Conservation (phyloP, 2,113 vertebrate genomes). For the Heliornis fulica region DNA sequence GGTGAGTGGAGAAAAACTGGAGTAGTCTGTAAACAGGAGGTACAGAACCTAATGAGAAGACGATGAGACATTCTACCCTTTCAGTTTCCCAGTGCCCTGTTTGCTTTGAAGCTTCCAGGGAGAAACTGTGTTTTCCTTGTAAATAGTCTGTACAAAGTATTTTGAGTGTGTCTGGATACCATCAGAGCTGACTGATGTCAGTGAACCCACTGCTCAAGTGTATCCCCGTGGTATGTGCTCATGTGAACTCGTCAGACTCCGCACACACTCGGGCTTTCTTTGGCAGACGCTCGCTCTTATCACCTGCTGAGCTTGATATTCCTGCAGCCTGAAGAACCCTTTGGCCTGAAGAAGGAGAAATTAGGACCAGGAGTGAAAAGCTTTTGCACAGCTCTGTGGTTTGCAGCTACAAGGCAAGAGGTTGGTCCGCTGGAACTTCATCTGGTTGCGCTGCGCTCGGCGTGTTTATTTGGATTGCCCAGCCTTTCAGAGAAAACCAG, state of each 20-base stretch:
- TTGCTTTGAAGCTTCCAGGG: neutral
- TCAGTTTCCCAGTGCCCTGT: neutral
- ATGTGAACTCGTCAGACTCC: neutral
- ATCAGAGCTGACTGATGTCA: neutral
- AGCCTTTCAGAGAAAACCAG: neutral
- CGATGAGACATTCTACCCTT: fast-evolving
- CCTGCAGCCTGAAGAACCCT: neutral
- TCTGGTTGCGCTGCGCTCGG: neutral
- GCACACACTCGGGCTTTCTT: neutral
- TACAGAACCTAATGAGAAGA: neutral
- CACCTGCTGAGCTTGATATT: neutral
- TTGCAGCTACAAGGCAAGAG: neutral
- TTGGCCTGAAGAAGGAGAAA: neutral
- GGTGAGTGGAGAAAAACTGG: neutral
- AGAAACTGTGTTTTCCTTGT: neutral
- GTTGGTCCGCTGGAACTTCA: neutral
- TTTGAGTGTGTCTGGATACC: neutral
- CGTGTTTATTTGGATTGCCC: conserved; percentile 33
- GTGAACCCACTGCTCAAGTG: neutral
- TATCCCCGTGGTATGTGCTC: neutral
- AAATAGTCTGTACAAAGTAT: neutral
- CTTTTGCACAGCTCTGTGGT: neutral
- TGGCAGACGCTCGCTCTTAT: neutral
- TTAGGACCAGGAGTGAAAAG: neutral
- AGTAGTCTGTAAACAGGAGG: neutral